phyloP scores from a whole-genome alignment of 1,140 invertebrate genomes.

The Micrasema minimum region DNA sequence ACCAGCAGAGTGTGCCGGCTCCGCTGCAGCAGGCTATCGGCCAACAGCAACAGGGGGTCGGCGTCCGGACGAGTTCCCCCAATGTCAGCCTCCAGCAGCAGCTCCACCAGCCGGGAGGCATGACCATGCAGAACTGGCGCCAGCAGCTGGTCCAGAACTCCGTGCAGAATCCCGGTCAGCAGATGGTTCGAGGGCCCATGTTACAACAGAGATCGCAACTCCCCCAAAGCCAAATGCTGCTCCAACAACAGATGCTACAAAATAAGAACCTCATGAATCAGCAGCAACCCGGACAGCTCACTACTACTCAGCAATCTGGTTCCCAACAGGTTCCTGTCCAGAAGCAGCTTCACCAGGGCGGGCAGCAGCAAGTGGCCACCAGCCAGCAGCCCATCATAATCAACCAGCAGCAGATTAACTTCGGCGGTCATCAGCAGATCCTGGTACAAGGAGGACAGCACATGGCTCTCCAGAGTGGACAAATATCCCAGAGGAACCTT shows the following conservation, averaged over 20 bases:
- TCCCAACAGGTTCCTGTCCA: constrained; percentile 61
- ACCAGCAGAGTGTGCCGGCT: constrained; percentile 53
- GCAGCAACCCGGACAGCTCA: constrained; percentile 38
- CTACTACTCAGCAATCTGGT: constrained; percentile 29
- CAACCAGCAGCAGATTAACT: constrained; percentile 64
- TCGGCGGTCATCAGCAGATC: constrained; percentile 64
- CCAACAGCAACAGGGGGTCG: constrained; percentile 57
- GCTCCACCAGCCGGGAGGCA: constrained; percentile 41
- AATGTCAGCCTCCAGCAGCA: constrained; percentile 55
- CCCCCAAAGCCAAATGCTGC: constrained; percentile 64
- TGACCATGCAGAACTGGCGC: constrained; percentile 64
- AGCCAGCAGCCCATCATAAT: constrained; percentile 62
- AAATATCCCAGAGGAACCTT: constrained; percentile 39
- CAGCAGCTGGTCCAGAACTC: constrained; percentile 60
- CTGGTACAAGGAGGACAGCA: constrained; percentile 59
- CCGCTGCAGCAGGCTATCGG: constrained; percentile 53
- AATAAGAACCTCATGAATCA: constrained; percentile 62
- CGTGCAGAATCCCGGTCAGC: constrained; percentile 59
- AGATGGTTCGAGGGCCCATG: constrained; percentile 63
- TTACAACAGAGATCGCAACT: constrained; percentile 63
- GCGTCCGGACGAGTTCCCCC: constrained; percentile 59
- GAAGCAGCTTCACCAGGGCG: constrained; percentile 57
- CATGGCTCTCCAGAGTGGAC: constrained; percentile 59
- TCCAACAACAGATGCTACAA: constrained; percentile 66
- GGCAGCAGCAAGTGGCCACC: constrained; percentile 57